Percentiles rank a stretch among this genome's conserved stretches.
Conservation (phyloP, 1,140 invertebrate species). For the Branchinecta lindahli region DNA sequence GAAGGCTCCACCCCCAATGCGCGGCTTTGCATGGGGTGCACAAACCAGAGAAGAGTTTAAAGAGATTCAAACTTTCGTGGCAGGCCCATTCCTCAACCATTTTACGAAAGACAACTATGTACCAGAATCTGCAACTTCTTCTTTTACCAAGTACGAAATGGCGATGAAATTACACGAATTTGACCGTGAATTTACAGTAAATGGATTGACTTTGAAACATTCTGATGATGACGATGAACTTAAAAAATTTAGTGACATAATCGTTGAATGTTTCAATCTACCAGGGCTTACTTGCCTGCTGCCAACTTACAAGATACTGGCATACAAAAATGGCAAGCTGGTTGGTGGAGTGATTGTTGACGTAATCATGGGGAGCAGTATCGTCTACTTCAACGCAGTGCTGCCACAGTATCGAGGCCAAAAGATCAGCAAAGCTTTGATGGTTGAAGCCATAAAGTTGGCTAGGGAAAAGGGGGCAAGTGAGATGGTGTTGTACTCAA, state of each 20-base stretch:
- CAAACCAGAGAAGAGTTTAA: no score
- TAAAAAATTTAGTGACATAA: neutral
- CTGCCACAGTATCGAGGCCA: conserved; percentile 1
- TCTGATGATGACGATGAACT: neutral
- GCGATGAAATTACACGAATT: neutral
- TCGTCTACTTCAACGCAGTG: neutral
- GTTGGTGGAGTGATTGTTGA: neutral
- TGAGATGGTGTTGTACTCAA: neutral
- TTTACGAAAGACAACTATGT: no score
- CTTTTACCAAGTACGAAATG: neutral
- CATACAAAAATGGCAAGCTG: neutral
- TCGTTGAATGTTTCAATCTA: neutral
- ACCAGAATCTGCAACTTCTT: no score
- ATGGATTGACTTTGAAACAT: neutral
- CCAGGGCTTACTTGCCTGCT: neutral
- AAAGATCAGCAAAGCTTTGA: neutral
- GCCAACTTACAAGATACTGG: neutral
- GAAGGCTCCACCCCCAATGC: no score
- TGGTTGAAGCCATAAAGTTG: neutral
- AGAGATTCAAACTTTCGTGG: no score
- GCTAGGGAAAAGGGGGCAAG: neutral
- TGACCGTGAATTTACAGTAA: neutral
- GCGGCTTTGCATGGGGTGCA: no score
- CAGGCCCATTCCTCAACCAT: no score
- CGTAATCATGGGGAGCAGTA: neutral